Base-by-base conservation (phyloP, 2,113 vertebrate species). In the Sterna hirundo region DNA sequence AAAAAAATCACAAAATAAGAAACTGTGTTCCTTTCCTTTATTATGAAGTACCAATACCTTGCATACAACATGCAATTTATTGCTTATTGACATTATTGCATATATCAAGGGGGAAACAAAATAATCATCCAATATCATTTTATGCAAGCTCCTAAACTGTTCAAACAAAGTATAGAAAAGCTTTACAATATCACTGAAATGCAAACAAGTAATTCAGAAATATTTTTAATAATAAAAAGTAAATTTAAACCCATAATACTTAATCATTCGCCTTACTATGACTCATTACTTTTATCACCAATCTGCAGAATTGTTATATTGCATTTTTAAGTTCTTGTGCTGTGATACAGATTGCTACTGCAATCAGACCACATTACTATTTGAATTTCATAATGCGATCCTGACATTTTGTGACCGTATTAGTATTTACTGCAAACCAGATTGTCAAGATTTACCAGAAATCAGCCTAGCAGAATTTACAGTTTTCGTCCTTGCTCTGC, bases 81-180 rank as follows among this genome's bases (percentile, higher is more conserved):
- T 98, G 98, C 98, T 98, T 87, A 94, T 97, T 96, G 96, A 97
- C 95, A 97, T 96, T 98, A 97, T 98, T 96, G 96, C 97, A 97
- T 95, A 95, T 95, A 92, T 92, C 89, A 86, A 94, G 81, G 30
- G 42, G 60, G 18, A 36, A 75, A 88, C 96, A 96, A 54, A 87
- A 86, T 3, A 89, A 86, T 38, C 92, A 96, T 88, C 70, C 96
- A 91, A 6, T 74, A 95, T 64, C 4, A 76, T 88, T 84, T 90
- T 84, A 86, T 79, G 92, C 93, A 96, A 95, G 91, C 89, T 94
- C 61, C 86, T 96, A 87, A 89, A 96, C 38, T 69, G 54, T 81
- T 94, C 68, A 89, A 95, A 95, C 81, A 85, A 88, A 95, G 93
- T 44, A 85, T 0, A 95, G 94, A 95, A 95, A 96, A 94, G 84